Base-by-base conservation (phyloP, 2,888 invertebrate genomes). In the Steinernema scapterisci region DNA sequence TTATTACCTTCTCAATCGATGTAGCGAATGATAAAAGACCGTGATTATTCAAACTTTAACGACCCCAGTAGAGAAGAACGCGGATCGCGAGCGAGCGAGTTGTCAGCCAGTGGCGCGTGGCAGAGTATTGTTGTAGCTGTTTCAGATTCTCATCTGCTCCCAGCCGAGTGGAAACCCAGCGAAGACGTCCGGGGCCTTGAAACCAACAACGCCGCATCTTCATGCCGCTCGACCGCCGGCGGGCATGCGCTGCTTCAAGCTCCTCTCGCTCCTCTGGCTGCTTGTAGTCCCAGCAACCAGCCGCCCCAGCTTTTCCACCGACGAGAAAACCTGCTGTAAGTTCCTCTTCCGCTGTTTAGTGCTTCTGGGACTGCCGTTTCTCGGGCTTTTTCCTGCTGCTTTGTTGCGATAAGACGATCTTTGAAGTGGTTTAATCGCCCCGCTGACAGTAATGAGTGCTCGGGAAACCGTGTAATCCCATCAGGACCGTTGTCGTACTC, bases 211-310 rank as follows among this genome's bases (percentile, higher is more conserved):
- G 13, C 6, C 21, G 63, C 38, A 19, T 1, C 63, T 63, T 63
- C 63, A 63, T 63, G 63, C 63, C 63, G 63, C 63, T 63, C 63
- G 63, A 63, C 31, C 63, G 63, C 63, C 63, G 63, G 63, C 63
- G 63, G 63, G 63, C 63, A 63, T 63, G 63, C 63, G 63, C 63
- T 63, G 11, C 63, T 63, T 63, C 63, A 31, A 6, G 31, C 38
- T 63, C 63, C 27, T 63, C 5, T 3, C 25, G 31, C 63, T 63
- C 25, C 38, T 63, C 31, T 23, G 19, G 19, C 63, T 63, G 11
- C 63, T 31, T 27, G 25, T 63, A 16, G 25, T 11, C 25, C 63
- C 38, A n/a, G 27, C 25, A 16, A n/a, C 31, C 63, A 23, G 19
- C 48, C n/a, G n/a, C n/a, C n/a, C n/a, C n/a, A n/a, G n/a, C n/a